Base-by-base conservation (phyloP, 1,140 invertebrate species). In the Ooceraea biroi region DNA sequence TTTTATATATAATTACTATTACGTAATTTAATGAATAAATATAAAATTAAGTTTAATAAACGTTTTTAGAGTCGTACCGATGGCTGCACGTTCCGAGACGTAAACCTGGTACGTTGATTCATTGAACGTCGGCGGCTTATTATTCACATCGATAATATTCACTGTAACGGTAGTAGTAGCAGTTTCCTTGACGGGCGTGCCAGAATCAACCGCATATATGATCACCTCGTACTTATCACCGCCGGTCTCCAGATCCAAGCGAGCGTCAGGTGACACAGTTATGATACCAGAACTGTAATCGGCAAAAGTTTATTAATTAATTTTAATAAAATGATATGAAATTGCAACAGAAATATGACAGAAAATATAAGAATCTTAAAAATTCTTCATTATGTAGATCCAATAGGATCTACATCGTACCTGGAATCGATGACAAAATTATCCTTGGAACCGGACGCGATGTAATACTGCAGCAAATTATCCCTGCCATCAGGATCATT, bases 401-500 rank as follows among this genome's bases (percentile, higher is more conserved):
- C 17, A 85, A 12, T 27, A 8, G 10, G 46, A 3, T 36, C 50
- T 22, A 41, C 57, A 30, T 27, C n/a, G 12, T 93, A 97, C 96
- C 95, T 95, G 82, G 96, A 94, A 92, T 97, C 95, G 22, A 98
- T 96, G 12, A 96, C 95, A 92, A 98, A 98, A 89, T 97, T 97
- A 83, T 98, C 97, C 84, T 96, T 97, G 11, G 96, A 96, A 8
- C 97, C 97, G 57, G 95, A 95, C 7, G 96, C 95, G 63, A 98
- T 97, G 80, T 96, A 96, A 91, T 98, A 98, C 0, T 95, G 95
- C 0, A 98, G 89, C 25, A 96, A 91, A 85, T 95, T 95, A 90
- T 97, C 96, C 7, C 96, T 94, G 0, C 97, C 97, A 93, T 97
- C 97, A 0, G 97, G 97, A 93, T 97, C 97, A 82, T 96, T 96